Conservation (phyloP, 2,113 vertebrate genomes). For the Hassar affinis region DNA sequence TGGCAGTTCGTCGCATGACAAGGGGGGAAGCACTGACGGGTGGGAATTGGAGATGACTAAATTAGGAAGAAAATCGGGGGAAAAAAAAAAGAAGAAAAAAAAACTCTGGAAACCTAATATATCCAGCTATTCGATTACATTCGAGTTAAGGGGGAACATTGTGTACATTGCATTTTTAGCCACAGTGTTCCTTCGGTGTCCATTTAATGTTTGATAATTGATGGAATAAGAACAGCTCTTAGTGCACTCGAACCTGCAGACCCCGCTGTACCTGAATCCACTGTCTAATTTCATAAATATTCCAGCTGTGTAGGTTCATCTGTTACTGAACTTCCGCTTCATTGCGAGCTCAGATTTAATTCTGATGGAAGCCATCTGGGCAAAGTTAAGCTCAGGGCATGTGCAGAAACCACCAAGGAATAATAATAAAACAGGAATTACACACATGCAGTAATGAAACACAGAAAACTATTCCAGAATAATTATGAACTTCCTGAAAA, state of each 20-base stretch:
- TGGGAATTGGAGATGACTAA: no score
- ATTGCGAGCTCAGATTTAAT: constrained; percentile 58
- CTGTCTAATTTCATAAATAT: constrained; percentile 38
- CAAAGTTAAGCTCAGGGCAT: constrained; percentile 48
- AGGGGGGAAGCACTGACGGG: no score
- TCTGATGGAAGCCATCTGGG: constrained; percentile 56
- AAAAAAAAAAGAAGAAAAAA: neutral
- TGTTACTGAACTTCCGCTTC: constrained; percentile 53
- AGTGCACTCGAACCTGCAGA: neutral
- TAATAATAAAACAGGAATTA: constrained; percentile 49
- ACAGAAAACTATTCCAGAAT: constrained; percentile 29
- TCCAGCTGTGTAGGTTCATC: constrained; percentile 43
- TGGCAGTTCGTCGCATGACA: no score
- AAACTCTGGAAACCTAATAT: neutral
- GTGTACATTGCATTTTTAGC: neutral
- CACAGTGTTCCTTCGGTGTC: neutral
- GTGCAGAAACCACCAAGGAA: constrained; percentile 49
- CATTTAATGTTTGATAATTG: neutral
- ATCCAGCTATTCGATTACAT: neutral
- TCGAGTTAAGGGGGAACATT: no score
- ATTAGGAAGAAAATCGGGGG: no score
- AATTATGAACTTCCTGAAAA: constrained; percentile 33
- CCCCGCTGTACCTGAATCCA: constrained; percentile 17
- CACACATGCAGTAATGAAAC: constrained; percentile 49
- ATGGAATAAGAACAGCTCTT: neutral